Percentiles rank a stretch among this genome's conserved stretches.
Evolutionary conservation across 2,113 vertebrate genomes (phyloP).

Genomic region (Orthonyx spaldingii): DNA sequence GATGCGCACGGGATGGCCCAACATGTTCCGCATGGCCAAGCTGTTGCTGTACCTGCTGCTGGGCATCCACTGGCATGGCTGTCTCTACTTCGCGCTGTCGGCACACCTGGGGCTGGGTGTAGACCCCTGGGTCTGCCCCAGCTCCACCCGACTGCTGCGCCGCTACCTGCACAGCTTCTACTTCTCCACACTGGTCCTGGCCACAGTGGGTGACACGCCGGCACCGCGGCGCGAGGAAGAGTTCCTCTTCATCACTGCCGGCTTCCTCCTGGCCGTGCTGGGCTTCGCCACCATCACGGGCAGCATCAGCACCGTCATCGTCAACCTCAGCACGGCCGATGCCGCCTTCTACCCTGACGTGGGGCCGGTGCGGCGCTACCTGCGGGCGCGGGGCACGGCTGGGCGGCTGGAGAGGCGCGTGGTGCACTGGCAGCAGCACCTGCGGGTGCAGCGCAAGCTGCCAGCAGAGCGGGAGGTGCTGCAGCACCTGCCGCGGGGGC

Average conservation of each 20-base stretch:
- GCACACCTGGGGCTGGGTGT: constrained; percentile 78
- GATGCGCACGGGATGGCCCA: constrained; percentile 83
- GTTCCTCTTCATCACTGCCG: constrained; percentile 82
- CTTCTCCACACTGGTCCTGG: constrained; percentile 86
- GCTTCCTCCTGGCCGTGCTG: constrained; percentile 88
- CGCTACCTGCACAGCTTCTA: constrained; percentile 93
- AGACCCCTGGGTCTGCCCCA: constrained; percentile 86
- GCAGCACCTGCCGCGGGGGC: constrained; percentile 74
- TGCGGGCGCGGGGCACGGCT: constrained; percentile 70
- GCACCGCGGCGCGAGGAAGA: constrained; percentile 76
- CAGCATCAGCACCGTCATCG: constrained; percentile 81
- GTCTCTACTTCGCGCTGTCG: constrained; percentile 88
- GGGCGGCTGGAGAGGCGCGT: constrained; percentile 73
- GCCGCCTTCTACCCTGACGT: constrained; percentile 83
- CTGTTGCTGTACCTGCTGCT: constrained; percentile 87
- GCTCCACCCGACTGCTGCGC: constrained; percentile 69
- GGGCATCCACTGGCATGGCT: constrained; percentile 89
- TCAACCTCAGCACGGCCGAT: constrained; percentile 75
- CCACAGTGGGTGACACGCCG: constrained; percentile 85
- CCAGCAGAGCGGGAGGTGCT: constrained; percentile 82
- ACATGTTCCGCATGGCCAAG: constrained; percentile 83
- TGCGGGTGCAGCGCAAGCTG: constrained; percentile 86
- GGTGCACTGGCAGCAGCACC: constrained; percentile 85
- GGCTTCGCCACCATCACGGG: constrained; percentile 90
- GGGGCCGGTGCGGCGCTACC: constrained; percentile 80